These are phyloP conservation scores for Drosophila acutilabella DNA, from an alignment of 2,888 invertebrate species.

Conservation along the genomic window DNA sequence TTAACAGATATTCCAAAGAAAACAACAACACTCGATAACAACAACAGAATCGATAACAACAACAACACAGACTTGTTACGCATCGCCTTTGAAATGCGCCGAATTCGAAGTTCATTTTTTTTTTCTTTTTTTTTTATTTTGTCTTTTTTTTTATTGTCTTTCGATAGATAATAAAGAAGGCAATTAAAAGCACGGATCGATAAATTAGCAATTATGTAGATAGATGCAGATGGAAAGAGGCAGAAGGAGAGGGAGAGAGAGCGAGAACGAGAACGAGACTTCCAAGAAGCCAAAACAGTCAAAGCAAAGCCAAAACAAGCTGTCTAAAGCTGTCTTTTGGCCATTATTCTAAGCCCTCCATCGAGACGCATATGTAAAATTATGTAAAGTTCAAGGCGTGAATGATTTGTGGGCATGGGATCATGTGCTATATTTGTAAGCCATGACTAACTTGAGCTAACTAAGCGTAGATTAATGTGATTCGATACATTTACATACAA, in stretches of 20 bases:
- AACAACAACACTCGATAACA: conserved; percentile 32
- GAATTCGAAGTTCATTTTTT: conserved; percentile 36
- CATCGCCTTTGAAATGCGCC: conserved; percentile 55
- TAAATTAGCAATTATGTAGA: conserved; percentile 73
- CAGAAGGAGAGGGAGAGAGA: conserved; percentile 31
- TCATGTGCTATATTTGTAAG: conserved; percentile 48
- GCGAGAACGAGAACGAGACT: conserved; percentile 50
- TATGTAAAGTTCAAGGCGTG: conserved; percentile 45
- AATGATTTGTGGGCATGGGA: conserved; percentile 47
- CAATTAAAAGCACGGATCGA: conserved; percentile 61
- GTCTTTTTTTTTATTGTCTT: conserved; percentile 19
- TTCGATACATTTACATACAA: not conserved
- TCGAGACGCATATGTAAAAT: conserved; percentile 35
- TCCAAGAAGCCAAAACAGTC: conserved; percentile 42
- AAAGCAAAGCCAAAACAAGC: conserved; percentile 1
- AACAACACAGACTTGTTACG: conserved; percentile 51
- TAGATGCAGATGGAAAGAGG: not conserved
- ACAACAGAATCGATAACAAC: conserved; percentile 3
- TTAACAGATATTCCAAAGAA: conserved; percentile 55
- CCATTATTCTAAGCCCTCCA: conserved; percentile 2
- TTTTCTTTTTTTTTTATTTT: conserved; percentile 7
- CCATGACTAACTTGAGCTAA: conserved; percentile 34
- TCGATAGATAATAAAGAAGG: conserved; percentile 54
- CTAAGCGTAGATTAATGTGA: conserved; percentile 25
- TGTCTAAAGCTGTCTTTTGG: not conserved